Evolutionary conservation across 2,113 vertebrate genomes (phyloP).

Genomic region (Boulengeromyrus knoepffleri): DNA sequence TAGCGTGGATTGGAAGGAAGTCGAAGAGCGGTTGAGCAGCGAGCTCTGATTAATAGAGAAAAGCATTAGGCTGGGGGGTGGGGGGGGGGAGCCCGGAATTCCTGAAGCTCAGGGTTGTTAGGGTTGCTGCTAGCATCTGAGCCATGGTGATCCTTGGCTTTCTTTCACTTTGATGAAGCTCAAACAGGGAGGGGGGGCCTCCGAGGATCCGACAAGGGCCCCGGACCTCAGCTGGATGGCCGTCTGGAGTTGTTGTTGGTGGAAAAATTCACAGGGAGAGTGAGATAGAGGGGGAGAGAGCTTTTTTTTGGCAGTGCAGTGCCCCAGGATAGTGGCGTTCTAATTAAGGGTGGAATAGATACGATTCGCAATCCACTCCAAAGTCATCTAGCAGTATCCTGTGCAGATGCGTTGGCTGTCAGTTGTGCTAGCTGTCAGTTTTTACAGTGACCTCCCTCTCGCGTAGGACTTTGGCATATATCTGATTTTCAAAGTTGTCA

Average conservation of each 20-base stretch:
- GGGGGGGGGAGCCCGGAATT: conserved; percentile 89
- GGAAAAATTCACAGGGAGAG: conserved; percentile 65
- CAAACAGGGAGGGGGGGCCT: conserved; percentile 72
- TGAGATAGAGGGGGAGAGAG: not conserved
- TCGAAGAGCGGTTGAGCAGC: conserved; percentile 98
- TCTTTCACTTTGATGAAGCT: conserved; percentile 90
- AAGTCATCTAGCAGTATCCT: not conserved
- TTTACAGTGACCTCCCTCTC: not conserved
- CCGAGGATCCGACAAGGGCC: conserved; percentile 72
- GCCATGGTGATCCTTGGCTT: conserved; percentile 89
- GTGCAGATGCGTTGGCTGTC: not conserved
- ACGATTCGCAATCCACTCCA: not conserved
- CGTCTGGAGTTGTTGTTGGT: conserved; percentile 76
- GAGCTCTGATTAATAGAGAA: conserved; percentile 99
- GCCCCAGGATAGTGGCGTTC: conserved; percentile 52
- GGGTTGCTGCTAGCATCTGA: conserved; percentile 88
- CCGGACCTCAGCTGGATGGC: conserved; percentile 74
- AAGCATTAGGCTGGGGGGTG: conserved; percentile 79
- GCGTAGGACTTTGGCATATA: not conserved
- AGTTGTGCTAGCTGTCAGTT: not conserved
- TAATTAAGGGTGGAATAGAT: conserved; percentile 17
- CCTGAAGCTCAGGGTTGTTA: conserved; percentile 92
- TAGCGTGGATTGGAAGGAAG: conserved; percentile 99
- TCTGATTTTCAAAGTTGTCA: not conserved
- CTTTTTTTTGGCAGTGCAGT: conserved; percentile 45